Conservation (phyloP, 2,113 vertebrate genomes). For the Zosterops borbonicus region DNA sequence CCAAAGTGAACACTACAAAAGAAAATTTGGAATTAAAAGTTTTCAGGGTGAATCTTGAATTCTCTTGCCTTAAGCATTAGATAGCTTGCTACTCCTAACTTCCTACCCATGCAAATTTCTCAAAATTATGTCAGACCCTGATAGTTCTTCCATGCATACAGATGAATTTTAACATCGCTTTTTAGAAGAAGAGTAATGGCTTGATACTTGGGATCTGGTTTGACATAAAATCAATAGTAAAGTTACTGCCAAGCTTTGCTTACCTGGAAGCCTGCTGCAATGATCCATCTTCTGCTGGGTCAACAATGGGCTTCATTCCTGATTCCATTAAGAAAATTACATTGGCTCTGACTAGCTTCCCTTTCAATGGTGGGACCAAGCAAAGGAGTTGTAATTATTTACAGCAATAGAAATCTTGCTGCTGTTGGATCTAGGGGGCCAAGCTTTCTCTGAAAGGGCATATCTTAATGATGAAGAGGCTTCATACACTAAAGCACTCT, state of each 20-base stretch:
- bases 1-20: background rate
- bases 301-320: background rate
- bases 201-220: background rate
- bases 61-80: background rate
- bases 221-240: conserved; percentile 60
- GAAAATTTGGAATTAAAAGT: background rate
- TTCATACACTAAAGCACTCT: background rate
- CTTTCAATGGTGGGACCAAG: background rate
- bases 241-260: conserved; percentile 38
- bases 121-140: background rate
- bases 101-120: background rate
- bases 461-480: background rate
- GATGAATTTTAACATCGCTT: background rate
- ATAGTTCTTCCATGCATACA: background rate
- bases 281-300: conserved; percentile 57
- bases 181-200: conserved; percentile 9
- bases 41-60: background rate
- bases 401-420: background rate
- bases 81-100: background rate
- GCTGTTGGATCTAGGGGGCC: background rate
- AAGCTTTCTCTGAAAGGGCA: background rate
- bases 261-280: conserved; percentile 27
- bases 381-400: background rate
- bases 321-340: conserved; percentile 72
- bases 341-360: conserved; percentile 14